A percentile compares a stretch with the other conserved stretches of the same genome.
These are phyloP conservation scores for Danionella dracula DNA, from an alignment of 2,797 vertebrate species.

Conservation along the genomic window DNA sequence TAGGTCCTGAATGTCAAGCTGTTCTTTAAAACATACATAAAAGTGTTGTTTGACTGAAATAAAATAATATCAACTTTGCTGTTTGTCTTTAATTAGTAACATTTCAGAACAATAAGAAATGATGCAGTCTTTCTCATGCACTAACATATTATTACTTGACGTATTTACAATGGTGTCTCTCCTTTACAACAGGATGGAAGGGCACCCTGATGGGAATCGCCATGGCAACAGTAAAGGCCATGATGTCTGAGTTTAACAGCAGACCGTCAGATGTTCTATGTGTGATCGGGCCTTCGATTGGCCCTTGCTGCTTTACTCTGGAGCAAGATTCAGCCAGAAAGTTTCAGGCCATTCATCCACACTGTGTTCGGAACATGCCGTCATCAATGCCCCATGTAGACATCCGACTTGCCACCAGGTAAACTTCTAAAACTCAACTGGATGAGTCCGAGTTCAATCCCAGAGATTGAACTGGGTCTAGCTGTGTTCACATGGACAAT, in stretches of 20 bases:
- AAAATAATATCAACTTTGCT: too few relatives aligned
- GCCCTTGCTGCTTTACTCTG: constrained; percentile 84
- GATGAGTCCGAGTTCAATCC: background rate
- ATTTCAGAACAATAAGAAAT: too few relatives aligned
- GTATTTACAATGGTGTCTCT: background rate
- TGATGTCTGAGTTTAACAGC: constrained; percentile 78
- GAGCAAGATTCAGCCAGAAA: constrained; percentile 64
- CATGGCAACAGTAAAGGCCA: constrained; percentile 81
- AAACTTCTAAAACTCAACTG: constrained; percentile 17
- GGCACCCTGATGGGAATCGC: constrained; percentile 85
- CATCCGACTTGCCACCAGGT: constrained; percentile 88
- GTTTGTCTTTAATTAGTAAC: too few relatives aligned
- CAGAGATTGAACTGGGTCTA: too few relatives aligned
- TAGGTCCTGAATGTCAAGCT: too few relatives aligned
- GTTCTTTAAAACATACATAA: too few relatives aligned
- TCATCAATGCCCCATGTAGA: constrained; percentile 70
- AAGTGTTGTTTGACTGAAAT: too few relatives aligned
- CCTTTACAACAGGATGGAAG: constrained; percentile 77
- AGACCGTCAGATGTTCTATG: constrained; percentile 71
- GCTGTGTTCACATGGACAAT: too few relatives aligned
- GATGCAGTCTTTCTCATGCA: too few relatives aligned
- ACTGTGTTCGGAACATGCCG: constrained; percentile 72
- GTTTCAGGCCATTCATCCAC: constrained; percentile 75
- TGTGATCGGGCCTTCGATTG: constrained; percentile 85
- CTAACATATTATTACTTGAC: background rate